Evolutionary conservation across 1,140 invertebrate genomes (phyloP).

Genomic region (Caenorhabditis remanei): DNA sequence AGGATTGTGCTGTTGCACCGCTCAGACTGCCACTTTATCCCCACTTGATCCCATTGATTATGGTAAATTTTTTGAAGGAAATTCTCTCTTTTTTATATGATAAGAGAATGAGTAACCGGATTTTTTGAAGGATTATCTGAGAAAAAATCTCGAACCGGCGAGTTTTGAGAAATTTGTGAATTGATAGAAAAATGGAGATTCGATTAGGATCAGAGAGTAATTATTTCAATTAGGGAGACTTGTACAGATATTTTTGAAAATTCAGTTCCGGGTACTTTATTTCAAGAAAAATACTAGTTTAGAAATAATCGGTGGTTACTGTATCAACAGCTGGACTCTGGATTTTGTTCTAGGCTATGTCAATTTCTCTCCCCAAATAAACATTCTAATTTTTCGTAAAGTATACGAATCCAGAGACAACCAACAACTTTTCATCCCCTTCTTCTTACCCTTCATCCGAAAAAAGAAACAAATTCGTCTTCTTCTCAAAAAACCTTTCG

Average conservation of each 20-base stretch:
- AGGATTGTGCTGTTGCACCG: slow-evolving; percentile 22
- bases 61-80: slow-evolving; percentile 5
- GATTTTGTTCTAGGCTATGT: no score
- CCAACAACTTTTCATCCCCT: slow-evolving; percentile 10
- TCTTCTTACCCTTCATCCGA: background rate
- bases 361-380: no score
- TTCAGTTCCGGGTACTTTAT: background rate
- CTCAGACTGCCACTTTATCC: slow-evolving; percentile 19
- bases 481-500: slow-evolving; percentile 47
- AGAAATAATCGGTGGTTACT: no score
- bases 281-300: no score
- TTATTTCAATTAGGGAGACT: background rate
- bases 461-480: slow-evolving; percentile 1
- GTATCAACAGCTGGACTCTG: no score
- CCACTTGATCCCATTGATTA: slow-evolving; percentile 4
- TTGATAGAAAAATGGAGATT: background rate
- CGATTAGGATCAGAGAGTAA: slow-evolving; percentile 11
- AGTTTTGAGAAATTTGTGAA: background rate
- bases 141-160: background rate
- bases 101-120: background rate
- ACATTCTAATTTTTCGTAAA: slow-evolving; percentile 2
- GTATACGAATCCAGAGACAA: background rate
- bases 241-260: background rate
- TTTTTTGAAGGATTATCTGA: background rate
- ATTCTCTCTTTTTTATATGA: background rate